These are phyloP conservation scores for Crocodylus rhombifer DNA, from an alignment of 2,797 vertebrate genomes.

Conservation along the genomic window DNA sequence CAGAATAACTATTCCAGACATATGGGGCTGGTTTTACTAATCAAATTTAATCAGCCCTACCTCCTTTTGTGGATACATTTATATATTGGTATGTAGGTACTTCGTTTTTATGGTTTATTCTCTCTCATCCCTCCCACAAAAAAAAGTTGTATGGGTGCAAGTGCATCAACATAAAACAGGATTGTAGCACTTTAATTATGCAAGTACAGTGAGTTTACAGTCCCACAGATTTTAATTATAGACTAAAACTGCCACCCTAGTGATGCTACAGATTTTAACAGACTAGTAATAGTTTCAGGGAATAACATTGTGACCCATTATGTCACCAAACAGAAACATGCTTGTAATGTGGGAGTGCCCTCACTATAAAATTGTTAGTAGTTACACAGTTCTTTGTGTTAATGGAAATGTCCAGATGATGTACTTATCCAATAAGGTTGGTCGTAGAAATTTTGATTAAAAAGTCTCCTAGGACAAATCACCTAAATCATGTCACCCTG, in stretches of 20 bases:
- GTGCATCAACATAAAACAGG: not conserved
- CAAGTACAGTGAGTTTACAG: not conserved
- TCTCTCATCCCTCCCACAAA: not conserved
- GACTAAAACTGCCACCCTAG: not conserved
- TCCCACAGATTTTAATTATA: not conserved
- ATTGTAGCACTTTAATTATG: conserved; percentile 14
- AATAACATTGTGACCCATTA: not conserved
- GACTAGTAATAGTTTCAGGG: not conserved
- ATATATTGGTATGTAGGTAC: not conserved
- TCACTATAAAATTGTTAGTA: not conserved
- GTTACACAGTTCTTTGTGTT: not conserved
- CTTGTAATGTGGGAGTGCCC: not conserved
- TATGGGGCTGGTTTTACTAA: conserved; percentile 21
- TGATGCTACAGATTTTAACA: not conserved
- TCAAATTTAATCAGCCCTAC: conserved; percentile 12
- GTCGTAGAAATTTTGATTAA: not conserved
- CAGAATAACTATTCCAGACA: not conserved
- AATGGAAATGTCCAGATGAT: not conserved
- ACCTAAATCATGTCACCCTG: not conserved
- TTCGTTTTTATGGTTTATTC: not conserved
- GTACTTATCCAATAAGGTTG: not conserved
- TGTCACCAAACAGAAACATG: not conserved
- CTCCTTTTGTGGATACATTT: conserved; percentile 14
- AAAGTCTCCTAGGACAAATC: not conserved
- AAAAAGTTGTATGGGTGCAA: not conserved